Conservation (phyloP, 1,140 invertebrate genomes). For the Armadillidium nasatum region DNA sequence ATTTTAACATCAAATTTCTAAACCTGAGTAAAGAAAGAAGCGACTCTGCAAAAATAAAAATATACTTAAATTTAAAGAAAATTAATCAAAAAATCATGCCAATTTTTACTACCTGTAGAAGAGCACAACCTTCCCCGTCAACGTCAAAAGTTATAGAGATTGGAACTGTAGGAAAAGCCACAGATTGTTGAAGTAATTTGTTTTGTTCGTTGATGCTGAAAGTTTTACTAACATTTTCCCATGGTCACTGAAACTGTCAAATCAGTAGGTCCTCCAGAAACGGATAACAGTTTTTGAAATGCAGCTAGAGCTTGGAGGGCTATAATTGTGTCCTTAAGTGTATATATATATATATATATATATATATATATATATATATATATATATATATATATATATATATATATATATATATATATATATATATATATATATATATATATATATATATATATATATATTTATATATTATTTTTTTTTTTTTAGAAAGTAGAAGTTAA, state of each 20-base stretch:
- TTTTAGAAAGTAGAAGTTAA: too few relatives aligned
- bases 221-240: not conserved
- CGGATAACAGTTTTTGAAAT: constrained; percentile 48
- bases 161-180: constrained; percentile 28
- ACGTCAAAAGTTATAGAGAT: constrained; percentile 29
- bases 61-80: too few relatives aligned
- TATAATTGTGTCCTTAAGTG: constrained; percentile 35
- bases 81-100: too few relatives aligned
- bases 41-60: too few relatives aligned
- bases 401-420: constrained; percentile 21
- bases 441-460: too few relatives aligned
- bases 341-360: not conserved
- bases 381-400: constrained; percentile 20
- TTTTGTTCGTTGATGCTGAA: constrained; percentile 26
- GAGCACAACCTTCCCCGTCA: constrained; percentile 37
- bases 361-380: constrained; percentile 21
- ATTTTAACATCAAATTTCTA: too few relatives aligned
- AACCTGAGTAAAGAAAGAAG: too few relatives aligned
- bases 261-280: constrained; percentile 56
- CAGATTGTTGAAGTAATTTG: constrained; percentile 35
- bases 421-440: constrained; percentile 10
- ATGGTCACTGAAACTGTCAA: constrained; percentile 53
- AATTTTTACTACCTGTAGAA: constrained; percentile 34
- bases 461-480: too few relatives aligned
- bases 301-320: constrained; percentile 40